Evolutionary conservation across 2,797 vertebrate species (phyloP).

Genomic region (Anolis apletophallus): DNA sequence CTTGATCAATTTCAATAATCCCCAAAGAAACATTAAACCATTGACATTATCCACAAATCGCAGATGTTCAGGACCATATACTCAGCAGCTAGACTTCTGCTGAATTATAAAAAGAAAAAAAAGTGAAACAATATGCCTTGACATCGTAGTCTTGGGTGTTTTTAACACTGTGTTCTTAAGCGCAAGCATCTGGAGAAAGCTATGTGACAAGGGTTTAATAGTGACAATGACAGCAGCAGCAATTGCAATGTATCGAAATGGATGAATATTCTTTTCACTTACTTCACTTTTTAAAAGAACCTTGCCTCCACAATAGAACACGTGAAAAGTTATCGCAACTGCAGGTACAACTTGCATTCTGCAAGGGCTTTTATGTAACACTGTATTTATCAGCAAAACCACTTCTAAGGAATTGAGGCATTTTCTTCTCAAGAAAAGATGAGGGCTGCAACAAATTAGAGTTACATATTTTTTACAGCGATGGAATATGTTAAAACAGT

Average conservation of each 20-base stretch:
- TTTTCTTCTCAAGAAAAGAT: slow-evolving; percentile 2
- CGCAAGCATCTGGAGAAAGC: not conserved
- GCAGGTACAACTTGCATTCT: not conserved
- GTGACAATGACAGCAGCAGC: too few species aligned
- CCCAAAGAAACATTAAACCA: slow-evolving; percentile 35
- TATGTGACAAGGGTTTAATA: slow-evolving; percentile 11
- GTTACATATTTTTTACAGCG: not conserved
- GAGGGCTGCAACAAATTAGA: not conserved
- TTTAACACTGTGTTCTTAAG: slow-evolving; percentile 16
- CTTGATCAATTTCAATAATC: slow-evolving; percentile 27
- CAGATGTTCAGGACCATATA: slow-evolving; percentile 42
- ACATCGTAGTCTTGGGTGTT: slow-evolving; percentile 18
- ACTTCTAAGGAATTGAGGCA: not conserved
- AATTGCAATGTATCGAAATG: not conserved
- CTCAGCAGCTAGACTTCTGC: slow-evolving; percentile 18
- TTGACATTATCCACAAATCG: slow-evolving; percentile 22
- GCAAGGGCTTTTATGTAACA: not conserved
- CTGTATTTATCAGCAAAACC: slow-evolving; percentile 1
- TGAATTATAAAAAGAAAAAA: slow-evolving; percentile 22
- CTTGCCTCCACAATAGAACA: not conserved
- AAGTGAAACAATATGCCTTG: not conserved
- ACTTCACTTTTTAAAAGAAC: not conserved
- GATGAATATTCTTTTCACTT: not conserved
- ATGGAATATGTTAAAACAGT: not conserved
- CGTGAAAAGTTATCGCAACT: not conserved